phyloP scores from a whole-genome alignment of 2,113 vertebrate genomes.

The Ophthalmolycus amberensis region DNA sequence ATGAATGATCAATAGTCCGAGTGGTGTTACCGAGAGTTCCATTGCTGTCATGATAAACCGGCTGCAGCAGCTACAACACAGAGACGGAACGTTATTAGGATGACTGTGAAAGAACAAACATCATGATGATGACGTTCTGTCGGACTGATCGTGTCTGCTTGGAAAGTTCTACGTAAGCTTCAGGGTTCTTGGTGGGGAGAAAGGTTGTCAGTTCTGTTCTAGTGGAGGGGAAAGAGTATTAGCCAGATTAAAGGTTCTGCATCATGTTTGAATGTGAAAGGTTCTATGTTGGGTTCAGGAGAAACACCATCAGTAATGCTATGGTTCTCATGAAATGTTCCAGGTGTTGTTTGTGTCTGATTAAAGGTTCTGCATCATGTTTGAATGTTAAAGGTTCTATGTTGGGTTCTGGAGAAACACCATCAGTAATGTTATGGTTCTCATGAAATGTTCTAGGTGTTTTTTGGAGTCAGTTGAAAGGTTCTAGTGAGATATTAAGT shows the following conservation, averaged over 20 bases:
- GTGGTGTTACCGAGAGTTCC: constrained; percentile 81
- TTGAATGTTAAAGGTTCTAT: background rate
- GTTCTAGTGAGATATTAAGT: background rate
- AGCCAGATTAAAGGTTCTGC: no score
- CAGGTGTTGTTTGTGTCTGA: no score
- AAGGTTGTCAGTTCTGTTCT: no score
- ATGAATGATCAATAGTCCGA: background rate
- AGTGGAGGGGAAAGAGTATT: no score
- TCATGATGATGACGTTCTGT: background rate
- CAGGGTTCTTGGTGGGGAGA: background rate
- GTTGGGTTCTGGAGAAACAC: background rate
- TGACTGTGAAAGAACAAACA: background rate
- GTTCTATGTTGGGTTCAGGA: background rate
- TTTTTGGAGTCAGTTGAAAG: no score
- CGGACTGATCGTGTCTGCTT: background rate
- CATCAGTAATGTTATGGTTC: background rate
- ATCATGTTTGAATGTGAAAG: background rate
- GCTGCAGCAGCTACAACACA: constrained; percentile 84
- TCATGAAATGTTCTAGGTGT: background rate
- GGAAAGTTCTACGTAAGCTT: background rate
- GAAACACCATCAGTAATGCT: background rate
- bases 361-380: background rate
- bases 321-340: background rate
- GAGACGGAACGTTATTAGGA: background rate
- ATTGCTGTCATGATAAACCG: constrained; percentile 85